phyloP scores from a whole-genome alignment of 92 coral and sea anemone species.

The Epizoanthus rinbou region DNA sequence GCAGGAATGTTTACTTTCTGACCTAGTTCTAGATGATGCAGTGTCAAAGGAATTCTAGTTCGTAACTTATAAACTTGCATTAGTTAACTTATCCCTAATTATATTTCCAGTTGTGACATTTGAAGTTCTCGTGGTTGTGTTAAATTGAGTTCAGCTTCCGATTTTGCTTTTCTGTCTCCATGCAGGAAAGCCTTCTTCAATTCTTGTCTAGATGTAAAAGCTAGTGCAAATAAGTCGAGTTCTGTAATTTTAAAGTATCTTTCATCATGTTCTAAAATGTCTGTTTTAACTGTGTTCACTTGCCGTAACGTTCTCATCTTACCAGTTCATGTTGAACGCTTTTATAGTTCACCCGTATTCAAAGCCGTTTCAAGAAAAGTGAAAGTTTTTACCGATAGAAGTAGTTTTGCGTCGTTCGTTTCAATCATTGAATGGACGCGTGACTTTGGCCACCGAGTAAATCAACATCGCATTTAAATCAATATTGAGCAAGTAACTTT shows the following conservation, averaged over 20 bases:
- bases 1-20: conserved; percentile 16
- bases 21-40: neutral
- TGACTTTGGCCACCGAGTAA: conserved; percentile 6
- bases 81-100: neutral
- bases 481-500: conserved; percentile 40
- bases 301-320: conserved; percentile 5
- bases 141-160: neutral
- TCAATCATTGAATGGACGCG: neutral
- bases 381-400: neutral
- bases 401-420: neutral
- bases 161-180: neutral
- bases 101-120: neutral
- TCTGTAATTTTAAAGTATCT: conserved; percentile 12
- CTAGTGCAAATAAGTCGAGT: neutral
- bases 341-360: neutral
- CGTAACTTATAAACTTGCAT: neutral
- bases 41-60: neutral
- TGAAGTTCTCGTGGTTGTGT: neutral
- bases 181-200: neutral
- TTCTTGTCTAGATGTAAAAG: neutral
- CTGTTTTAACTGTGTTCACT: conserved; percentile 20
- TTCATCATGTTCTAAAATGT: conserved; percentile 11
- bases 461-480: neutral
- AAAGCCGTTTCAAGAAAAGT: neutral
- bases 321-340: neutral